Base-by-base conservation (phyloP, 1,140 invertebrate genomes). In the Drosophila oshimai region DNA sequence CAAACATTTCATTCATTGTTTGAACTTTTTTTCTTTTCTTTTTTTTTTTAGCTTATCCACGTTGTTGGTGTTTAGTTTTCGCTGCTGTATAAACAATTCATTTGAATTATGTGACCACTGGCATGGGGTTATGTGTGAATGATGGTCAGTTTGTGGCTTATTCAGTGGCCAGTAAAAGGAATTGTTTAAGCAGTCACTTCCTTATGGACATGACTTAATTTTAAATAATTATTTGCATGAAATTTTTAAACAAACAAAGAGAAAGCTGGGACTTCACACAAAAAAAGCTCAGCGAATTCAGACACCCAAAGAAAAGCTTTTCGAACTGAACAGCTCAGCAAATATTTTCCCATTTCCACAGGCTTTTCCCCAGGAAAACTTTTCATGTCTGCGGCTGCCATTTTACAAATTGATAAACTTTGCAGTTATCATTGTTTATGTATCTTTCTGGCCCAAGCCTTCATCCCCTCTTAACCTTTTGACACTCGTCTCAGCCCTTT, bases 1-100 rank as follows among this genome's bases (percentile, higher is more conserved):
- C 79, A 87, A 87, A 87, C 81, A 81, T 77, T 86, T 86, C 76
- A 87, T 86, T 87, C 81, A 86, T 87, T 86, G 68, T 77, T 81
- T 81, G 44, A 70, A 60, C 47, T 60, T 57, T 60, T 49, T 51
- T 24, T n/a, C 18, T 15, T 22, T 15, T 6, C 10, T 37, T 55
- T 55, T 33, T 42, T 42, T 26, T 28, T 39, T 31, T 41, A 33
- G 29, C 50, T 60, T 12, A 61, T 31, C 28, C 58, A 2, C 20
- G n/a, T 39, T 65, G 61, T 50, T 47, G 57, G 31, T 65, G 33
- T 64, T 64, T 65, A 49, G 61, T 45, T 60, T 62, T 15, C 13
- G 17, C 26, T 49, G n/a, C 20, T 67, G 60, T 67, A 39, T 67
- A 67, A 67, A 67, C 62, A 67, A 41, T 68, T 67, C 61, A 53